Conservation (phyloP, 1,140 invertebrate species). For the Trichonephila inaurata region DNA sequence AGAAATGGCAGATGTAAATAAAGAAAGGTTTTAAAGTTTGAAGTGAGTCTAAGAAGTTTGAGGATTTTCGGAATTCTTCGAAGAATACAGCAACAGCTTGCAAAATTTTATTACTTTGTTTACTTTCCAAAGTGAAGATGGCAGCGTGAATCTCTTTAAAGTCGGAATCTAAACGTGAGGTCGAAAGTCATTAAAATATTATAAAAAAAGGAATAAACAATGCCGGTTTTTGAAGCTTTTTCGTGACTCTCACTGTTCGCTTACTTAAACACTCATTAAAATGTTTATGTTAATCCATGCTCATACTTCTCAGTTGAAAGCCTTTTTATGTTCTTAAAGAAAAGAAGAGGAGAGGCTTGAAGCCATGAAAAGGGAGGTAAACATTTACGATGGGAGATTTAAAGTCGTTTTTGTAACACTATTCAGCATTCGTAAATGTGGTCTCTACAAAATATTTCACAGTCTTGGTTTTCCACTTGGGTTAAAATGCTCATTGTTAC, state of each 20-base stretch:
- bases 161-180: not conserved
- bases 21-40: not conserved
- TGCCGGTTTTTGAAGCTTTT: constrained; percentile 21
- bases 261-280: constrained; percentile 47
- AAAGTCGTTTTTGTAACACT: not conserved
- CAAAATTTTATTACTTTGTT: constrained; percentile 37
- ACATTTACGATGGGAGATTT: constrained; percentile 4
- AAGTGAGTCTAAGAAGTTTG: not conserved
- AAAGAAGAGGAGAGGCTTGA: not conserved
- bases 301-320: constrained; percentile 20
- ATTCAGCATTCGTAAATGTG: not conserved
- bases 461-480: not conserved
- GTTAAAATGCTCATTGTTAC: not conserved
- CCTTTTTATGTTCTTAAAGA: constrained; percentile 20
- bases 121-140: constrained; percentile 43
- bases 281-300: constrained; percentile 46
- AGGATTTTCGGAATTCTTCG: not conserved
- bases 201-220: constrained; percentile 37
- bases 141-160: constrained; percentile 6
- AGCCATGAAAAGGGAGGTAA: not conserved
- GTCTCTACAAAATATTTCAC: constrained; percentile 21
- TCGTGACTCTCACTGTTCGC: constrained; percentile 11
- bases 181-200: constrained; percentile 49
- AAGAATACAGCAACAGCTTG: constrained; percentile 12
- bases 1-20: not conserved